Base-by-base conservation (phyloP, 2,797 vertebrate genomes). In the Aldrovandia affinis region DNA sequence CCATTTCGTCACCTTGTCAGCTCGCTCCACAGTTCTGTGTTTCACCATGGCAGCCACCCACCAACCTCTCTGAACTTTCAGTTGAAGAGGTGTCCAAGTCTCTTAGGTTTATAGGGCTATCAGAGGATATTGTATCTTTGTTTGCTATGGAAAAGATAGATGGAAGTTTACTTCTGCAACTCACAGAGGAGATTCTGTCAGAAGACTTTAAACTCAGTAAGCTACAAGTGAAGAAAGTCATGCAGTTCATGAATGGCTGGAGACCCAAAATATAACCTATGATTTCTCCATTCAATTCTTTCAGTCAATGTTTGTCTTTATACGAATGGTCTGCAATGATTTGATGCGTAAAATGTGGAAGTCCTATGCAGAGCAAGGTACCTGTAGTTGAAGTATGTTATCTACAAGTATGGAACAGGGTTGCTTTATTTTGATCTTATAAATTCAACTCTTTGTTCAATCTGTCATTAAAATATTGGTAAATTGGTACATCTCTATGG, bases 201-300 rank as follows among this genome's bases (percentile, higher is more conserved):
- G 98, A 99, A 91, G 98, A 99, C 94, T 99, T 99, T 92, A 97
- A 97, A 86, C 93, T 99, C 82, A 99, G 97, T 95, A 99, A 99
- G 92, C 95, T 99, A 86, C 97, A 99, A 91, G 97, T 99, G 90
- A 99, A 98, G 94, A 99, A 99, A 93, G 97, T 99, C 87, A 91
- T 99, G 91, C 98, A 99, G 92, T 99, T 99, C 94, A 99, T 99
- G 88, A 96, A 95, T 36, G 98, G 98, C 86, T 99, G 98, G 98
- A 95, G 98, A 90, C 98, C 98, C 86, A 99, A 99, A 90, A 98
- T 99, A 88, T 98, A 95, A 88, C 6, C 47, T 50, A 5, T 50
- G 47, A 50, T 12, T 50, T 50, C 12, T 50, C 6, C 47, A 50
- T 50, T 12, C 6, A 50, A 0, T 50, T 10, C 47, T 50, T 50